phyloP scores from a whole-genome alignment of 2,797 vertebrate species.

The Protosalanx chinensis region DNA sequence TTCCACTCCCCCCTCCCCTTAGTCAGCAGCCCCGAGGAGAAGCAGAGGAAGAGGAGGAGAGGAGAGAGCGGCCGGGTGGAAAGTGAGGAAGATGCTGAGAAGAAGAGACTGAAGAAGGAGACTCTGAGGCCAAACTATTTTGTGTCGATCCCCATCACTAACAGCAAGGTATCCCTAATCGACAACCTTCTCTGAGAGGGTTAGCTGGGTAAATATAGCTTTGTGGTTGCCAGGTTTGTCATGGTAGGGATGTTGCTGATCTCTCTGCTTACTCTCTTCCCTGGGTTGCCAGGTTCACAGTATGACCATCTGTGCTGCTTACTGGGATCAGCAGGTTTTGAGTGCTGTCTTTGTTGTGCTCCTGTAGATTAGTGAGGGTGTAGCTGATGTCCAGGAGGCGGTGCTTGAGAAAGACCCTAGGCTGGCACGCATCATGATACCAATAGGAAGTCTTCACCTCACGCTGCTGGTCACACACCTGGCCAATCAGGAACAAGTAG shows the following conservation, averaged over 20 bases:
- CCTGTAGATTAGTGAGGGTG: conserved; percentile 77
- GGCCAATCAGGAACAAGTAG: conserved; percentile 81
- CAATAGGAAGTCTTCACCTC: conserved; percentile 83
- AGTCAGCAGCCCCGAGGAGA: conserved; percentile 60
- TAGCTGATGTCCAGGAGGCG: conserved; percentile 79
- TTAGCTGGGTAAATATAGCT: not conserved
- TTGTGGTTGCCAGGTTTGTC: not conserved
- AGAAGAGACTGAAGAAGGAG: conserved; percentile 70
- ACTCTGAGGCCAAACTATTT: conserved; percentile 87
- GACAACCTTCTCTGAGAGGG: too few species aligned
- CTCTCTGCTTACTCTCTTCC: not conserved
- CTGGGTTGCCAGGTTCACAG: not conserved
- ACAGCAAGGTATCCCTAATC: conserved; percentile 73
- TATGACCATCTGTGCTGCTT: not conserved
- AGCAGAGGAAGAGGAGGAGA: conserved; percentile 79
- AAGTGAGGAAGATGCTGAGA: conserved; percentile 70
- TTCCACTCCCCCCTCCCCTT: conserved; percentile 37
- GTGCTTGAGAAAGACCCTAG: conserved; percentile 81
- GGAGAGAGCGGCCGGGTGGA: conserved; percentile 58
- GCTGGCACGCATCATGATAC: conserved; percentile 82
- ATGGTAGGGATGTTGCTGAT: not conserved
- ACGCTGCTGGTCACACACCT: conserved; percentile 89
- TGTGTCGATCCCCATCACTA: conserved; percentile 90
- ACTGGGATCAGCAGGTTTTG: not conserved
- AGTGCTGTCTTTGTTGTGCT: conserved; percentile 29